phyloP scores from a whole-genome alignment of 1,140 invertebrate genomes.

The Eumaeus atala region DNA sequence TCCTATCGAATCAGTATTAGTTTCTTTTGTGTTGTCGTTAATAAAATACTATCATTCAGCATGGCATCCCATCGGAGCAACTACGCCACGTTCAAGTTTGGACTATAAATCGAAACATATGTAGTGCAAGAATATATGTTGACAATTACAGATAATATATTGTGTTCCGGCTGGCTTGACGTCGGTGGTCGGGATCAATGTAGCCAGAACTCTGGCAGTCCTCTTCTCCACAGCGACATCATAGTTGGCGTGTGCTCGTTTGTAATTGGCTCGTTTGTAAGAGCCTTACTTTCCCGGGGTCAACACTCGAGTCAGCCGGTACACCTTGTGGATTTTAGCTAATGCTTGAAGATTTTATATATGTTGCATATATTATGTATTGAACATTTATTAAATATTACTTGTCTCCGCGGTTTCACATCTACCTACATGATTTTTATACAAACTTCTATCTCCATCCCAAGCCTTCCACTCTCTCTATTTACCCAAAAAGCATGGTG shows the following conservation, averaged over 20 bases:
- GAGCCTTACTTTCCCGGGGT: slow-evolving; percentile 66
- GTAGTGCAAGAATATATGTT: slow-evolving; percentile 29
- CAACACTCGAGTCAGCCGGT: slow-evolving; percentile 66
- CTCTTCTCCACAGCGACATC: slow-evolving; percentile 73
- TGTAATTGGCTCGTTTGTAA: slow-evolving; percentile 74
- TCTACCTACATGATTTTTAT: no score
- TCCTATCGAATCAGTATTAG: no score
- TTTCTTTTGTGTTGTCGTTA: no score
- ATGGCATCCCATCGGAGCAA: slow-evolving; percentile 22
- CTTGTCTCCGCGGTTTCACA: no score
- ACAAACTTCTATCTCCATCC: no score
- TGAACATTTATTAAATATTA: no score
- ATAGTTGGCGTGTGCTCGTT: slow-evolving; percentile 76
- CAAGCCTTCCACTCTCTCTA: no score
- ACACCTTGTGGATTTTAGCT: slow-evolving; percentile 40
- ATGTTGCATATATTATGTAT: no score
- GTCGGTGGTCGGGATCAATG: slow-evolving; percentile 46
- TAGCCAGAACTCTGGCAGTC: slow-evolving; percentile 77
- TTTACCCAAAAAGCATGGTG: no score
- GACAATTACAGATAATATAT: slow-evolving; percentile 41
- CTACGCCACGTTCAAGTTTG: slow-evolving; percentile 34
- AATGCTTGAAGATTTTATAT: no score
- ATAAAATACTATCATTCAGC: no score
- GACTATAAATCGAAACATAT: slow-evolving; percentile 33
- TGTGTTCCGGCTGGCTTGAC: slow-evolving; percentile 46